Percentiles rank a stretch among this genome's conserved stretches.
phyloP scores from a whole-genome alignment of 2,113 vertebrate genomes.

The Pogona vitticeps region DNA sequence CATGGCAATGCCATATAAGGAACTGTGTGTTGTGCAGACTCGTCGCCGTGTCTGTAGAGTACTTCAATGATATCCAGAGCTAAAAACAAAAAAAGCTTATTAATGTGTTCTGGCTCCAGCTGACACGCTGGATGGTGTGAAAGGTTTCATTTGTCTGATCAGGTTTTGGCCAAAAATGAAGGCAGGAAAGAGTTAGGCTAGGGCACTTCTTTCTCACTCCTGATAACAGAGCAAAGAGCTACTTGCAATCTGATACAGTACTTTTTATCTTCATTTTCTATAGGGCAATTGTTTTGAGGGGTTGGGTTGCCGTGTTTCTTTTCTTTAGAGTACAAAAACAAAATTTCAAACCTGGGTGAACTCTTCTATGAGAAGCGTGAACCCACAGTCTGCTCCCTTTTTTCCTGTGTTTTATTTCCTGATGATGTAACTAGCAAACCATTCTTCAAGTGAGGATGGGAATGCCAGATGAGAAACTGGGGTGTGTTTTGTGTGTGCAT shows the following conservation, averaged over 20 bases:
- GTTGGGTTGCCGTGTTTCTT: not conserved
- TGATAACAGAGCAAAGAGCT: constrained; percentile 62
- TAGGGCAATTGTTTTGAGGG: not conserved
- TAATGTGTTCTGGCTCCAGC: constrained; percentile 64
- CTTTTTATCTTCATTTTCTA: constrained; percentile 19
- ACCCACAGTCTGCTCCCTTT: constrained; percentile 57
- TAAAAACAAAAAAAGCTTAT: constrained; percentile 43
- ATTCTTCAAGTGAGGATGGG: constrained; percentile 83
- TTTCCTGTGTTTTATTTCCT: constrained; percentile 80
- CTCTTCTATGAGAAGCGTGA: constrained; percentile 50
- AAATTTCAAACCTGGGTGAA: constrained; percentile 15
- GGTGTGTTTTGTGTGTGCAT: constrained; percentile 10
- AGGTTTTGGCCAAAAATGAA: constrained; percentile 64
- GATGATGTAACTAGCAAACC: constrained; percentile 86
- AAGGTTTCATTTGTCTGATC: constrained; percentile 62
- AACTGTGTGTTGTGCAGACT: constrained; percentile 77
- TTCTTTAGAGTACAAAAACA: constrained; percentile 15
- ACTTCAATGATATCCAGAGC: constrained; percentile 63
- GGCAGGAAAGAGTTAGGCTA: constrained; percentile 69
- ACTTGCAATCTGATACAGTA: constrained; percentile 1
- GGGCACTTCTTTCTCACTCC: constrained; percentile 65
- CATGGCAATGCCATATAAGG: constrained; percentile 95
- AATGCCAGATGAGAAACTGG: constrained; percentile 82
- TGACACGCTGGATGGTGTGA: constrained; percentile 68
- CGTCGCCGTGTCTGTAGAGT: constrained; percentile 71